Percentiles rank a stretch among this genome's conserved stretches.
These are phyloP conservation scores for Pongo abelii DNA, from an alignment of 2,113 vertebrate species.

Conservation along the genomic window DNA sequence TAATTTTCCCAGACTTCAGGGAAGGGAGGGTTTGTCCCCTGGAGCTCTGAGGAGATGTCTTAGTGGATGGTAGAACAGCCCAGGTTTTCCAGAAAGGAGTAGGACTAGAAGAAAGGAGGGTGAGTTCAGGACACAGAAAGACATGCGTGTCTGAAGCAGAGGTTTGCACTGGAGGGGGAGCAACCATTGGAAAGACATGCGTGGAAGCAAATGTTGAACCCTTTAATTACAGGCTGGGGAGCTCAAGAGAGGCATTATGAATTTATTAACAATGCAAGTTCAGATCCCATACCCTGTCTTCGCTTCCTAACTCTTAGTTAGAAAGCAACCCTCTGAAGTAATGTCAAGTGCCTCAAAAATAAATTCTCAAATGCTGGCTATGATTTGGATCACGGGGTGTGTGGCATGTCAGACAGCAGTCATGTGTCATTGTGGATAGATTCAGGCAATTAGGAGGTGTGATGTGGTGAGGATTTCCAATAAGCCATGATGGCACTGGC, in stretches of 20 bases:
- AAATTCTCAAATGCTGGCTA: neutral
- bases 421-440: neutral
- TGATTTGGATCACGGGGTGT: neutral
- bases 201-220: neutral
- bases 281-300: neutral
- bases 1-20: neutral
- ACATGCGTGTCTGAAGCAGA: neutral
- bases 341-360: neutral
- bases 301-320: neutral
- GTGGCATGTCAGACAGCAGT: neutral
- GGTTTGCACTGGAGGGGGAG: neutral
- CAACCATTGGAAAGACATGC: neutral
- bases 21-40: neutral
- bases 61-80: neutral
- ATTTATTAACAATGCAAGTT: too few species aligned
- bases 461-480: neutral
- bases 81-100: neutral
- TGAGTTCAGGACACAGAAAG: neutral
- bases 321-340: neutral
- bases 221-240: neutral
- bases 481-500: neutral
- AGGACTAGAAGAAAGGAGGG: neutral
- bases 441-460: neutral
- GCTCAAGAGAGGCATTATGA: neutral
- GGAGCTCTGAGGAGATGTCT: neutral